Percentiles rank a stretch among this genome's conserved stretches.
phyloP scores from a whole-genome alignment of 2,888 invertebrate genomes.

The Blera fallax region DNA sequence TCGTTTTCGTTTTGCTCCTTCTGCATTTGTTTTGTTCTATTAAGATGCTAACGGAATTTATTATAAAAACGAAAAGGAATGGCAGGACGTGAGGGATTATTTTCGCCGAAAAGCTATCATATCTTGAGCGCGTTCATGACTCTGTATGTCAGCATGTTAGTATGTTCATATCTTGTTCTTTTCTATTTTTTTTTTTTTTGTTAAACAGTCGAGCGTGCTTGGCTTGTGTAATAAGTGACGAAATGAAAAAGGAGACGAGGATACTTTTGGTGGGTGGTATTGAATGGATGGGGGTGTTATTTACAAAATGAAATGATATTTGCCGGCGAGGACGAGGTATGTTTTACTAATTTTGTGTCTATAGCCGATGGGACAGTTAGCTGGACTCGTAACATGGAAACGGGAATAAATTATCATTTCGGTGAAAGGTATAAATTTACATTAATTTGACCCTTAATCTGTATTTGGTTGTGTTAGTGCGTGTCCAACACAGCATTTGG shows the following conservation, averaged over 20 bases:
- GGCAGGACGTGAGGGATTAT: conserved; percentile 68
- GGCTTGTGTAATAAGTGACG: conserved; percentile 65
- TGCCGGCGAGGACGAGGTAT: conserved; percentile 35
- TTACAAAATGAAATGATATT: conserved; percentile 57
- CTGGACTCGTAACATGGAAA: conserved; percentile 6
- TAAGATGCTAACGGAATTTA: conserved; percentile 61
- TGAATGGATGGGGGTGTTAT: conserved; percentile 21
- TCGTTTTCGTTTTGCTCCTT: not conserved
- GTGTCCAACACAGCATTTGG: not conserved
- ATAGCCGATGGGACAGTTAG: conserved; percentile 24
- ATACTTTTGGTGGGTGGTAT: not conserved
- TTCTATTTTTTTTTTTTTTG: conserved; percentile 28
- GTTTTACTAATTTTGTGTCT: conserved; percentile 53
- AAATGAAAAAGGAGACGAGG: conserved; percentile 13
- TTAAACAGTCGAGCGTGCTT: conserved; percentile 66
- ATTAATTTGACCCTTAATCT: conserved; percentile 55
- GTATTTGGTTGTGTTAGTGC: conserved; percentile 28
- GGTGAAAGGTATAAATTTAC: conserved; percentile 54
- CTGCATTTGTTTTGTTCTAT: conserved; percentile 13
- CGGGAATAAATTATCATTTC: conserved; percentile 46
- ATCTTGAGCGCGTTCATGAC: conserved; percentile 56
- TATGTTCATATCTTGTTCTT: conserved; percentile 57
- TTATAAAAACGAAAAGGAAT: conserved; percentile 56
- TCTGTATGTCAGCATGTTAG: conserved; percentile 58
- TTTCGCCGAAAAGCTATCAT: conserved; percentile 60